Conservation (phyloP, 2,888 invertebrate species). For the Cyclophora punctaria region DNA sequence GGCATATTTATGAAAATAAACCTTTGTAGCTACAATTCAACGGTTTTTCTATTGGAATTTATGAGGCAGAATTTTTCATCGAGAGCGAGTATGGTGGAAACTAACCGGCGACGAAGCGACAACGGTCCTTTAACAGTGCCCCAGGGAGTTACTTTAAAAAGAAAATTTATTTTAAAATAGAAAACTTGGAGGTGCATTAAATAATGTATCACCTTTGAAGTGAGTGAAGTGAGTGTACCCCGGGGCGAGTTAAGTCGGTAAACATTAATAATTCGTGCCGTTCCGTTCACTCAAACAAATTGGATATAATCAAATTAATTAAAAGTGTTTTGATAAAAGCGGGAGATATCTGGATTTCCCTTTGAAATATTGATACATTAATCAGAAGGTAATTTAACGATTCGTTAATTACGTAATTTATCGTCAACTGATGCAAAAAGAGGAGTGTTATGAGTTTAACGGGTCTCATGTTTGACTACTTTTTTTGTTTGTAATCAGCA, state of each 20-base stretch:
- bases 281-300: conserved; percentile 6
- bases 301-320: conserved; percentile 11
- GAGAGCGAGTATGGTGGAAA: conserved; percentile 1
- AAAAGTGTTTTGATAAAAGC: neutral
- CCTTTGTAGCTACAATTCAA: conserved; percentile 5
- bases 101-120: conserved; percentile 4
- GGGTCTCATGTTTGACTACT: too few relatives aligned
- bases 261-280: conserved; percentile 12
- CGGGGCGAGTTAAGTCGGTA: conserved; percentile 6
- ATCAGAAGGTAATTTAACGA: too few relatives aligned
- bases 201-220: conserved; percentile 11
- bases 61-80: conserved; percentile 6
- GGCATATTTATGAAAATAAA: conserved; percentile 13
- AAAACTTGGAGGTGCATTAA: conserved; percentile 12
- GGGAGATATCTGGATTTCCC: too few relatives aligned
- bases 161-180: conserved; percentile 16
- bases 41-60: conserved; percentile 1
- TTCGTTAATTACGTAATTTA: too few relatives aligned
- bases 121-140: conserved; percentile 12
- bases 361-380: too few relatives aligned
- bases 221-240: conserved; percentile 10
- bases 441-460: too few relatives aligned
- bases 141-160: conserved; percentile 12
- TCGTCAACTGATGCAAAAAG: too few relatives aligned
- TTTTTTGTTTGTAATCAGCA: too few relatives aligned